Base-by-base conservation (phyloP, 2,888 invertebrate genomes). In the Hoplodrina ambigua region DNA sequence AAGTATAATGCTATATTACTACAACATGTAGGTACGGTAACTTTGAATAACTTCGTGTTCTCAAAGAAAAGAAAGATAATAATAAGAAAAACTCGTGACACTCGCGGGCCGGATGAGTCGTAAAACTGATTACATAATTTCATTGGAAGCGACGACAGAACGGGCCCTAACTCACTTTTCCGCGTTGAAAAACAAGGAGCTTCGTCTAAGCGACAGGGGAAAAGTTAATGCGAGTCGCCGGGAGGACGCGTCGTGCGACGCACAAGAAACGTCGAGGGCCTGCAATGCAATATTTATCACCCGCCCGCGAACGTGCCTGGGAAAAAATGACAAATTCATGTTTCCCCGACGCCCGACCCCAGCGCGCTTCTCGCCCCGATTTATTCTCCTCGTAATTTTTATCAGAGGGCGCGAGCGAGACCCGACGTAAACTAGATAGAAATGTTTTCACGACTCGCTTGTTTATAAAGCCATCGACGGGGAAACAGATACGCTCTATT, bases 271-370 rank as follows among this genome's bases (percentile, higher is more conserved):
- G 90, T 87, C 87, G 88, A 90, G 90, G 88, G 91, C 88, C 90
- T 89, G 93, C 94, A 91, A 95, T 95, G 94, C 95, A 94, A 95
- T 95, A 95, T 95, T 95, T 95, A 95, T 95, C 93, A 94, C 94
- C 91, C 92, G 90, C 90, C 87, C 91, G 92, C 92, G 93, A 91
- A 94, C 94, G 94, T 94, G 94, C 92, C 93, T 92, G 88, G 91
- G 94, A 94, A 95, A 95, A 94, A 95, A 95, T 95, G 94, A 95
- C 95, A 95, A 95, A 95, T 95, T 95, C 95, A 94, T 95, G 94
- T 92, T 91, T 87, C 91, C 90, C 90, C 73, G 81, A 83, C 82
- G 85, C 86, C 87, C 87, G 83, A 82, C 82, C 78, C 82, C 86
- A 75, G 82, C 83, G 52, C 66, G 77, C 88, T 80, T 87, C 82